Base-by-base conservation (phyloP, 2,888 invertebrate species). In the Encarsia formosa region DNA sequence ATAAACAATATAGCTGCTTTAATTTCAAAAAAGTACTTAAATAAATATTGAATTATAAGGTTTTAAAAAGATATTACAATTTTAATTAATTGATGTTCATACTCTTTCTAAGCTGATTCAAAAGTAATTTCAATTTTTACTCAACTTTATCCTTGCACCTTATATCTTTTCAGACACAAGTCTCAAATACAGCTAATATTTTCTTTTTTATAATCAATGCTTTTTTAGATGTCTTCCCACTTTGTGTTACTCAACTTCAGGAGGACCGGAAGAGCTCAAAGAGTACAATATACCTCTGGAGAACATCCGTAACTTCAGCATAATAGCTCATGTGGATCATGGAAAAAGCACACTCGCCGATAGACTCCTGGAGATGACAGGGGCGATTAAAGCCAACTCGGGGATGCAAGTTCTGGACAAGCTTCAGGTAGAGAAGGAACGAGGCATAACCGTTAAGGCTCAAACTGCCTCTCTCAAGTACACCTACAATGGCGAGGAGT, bases 241-340 rank as follows among this genome's bases (percentile, higher is more conserved):
- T 4, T 13, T 39, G 18, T 45, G 2, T 38, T 59, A 52, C 26
- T 51, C 54, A 32, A 57, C 50, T 9, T 8, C 8, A 9, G 20
- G 34, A 20, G 56, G 56, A 1, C 15, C 32, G 18, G 44, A 52
- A 24, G 61, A 59, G 0, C 22, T 58, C 16, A 65, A 67, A 48
- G 66, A 65, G 5, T 60, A 61, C 39, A 59, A 75, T 56, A 75
- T 74, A 15, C 78, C 79, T 1, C 59, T 77, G 16, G 77, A 79
- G 58, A 69, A 74, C 59, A 92, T 95, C 37, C 79, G 96, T 51
- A 97, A 97, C 73, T 96, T 97, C 69, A 90, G 95, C 74, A 97
- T 99, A 65, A 93, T 99, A 57, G 98, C 98, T n/a, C 98, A 99
- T 76, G 91, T 99, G 2, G 98, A 99, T 74, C 98, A 98, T 78